These are phyloP conservation scores for Steinernema feltiae DNA, from an alignment of 1,140 invertebrate species.

Conservation along the genomic window DNA sequence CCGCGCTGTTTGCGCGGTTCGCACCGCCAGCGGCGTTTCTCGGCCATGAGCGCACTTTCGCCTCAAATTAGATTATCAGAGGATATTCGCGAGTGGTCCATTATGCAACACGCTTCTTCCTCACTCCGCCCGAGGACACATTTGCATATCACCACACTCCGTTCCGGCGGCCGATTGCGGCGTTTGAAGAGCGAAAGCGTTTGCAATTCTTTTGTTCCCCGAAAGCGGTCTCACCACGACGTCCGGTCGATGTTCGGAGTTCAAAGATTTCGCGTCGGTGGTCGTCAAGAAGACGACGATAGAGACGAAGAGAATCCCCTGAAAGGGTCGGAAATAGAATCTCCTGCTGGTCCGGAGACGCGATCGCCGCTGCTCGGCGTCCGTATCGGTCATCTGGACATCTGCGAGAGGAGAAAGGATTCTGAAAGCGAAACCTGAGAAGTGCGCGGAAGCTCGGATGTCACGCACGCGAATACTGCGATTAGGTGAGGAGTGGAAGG, in stretches of 20 bases:
- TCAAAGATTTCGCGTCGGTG: not conserved
- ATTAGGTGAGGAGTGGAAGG: not conserved
- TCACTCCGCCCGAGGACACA: not conserved
- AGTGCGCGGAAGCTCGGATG: not conserved
- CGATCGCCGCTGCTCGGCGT: not conserved
- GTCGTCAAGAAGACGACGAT: not conserved
- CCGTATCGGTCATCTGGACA: not conserved
- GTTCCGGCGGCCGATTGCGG: too few relatives aligned
- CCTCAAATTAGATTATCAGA: not conserved
- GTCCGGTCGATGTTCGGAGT: not conserved
- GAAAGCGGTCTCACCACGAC: not conserved
- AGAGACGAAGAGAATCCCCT: not conserved
- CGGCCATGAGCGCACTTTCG: not conserved
- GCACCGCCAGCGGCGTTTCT: not conserved
- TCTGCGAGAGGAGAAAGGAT: not conserved
- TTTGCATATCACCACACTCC: too few relatives aligned
- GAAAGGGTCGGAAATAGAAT: not conserved
- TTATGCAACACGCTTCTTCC: not conserved
- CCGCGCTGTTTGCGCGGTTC: conserved; percentile 67
- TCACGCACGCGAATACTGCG: not conserved
- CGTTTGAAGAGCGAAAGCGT: not conserved
- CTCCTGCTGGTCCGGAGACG: too few relatives aligned
- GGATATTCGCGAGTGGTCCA: not conserved
- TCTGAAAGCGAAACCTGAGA: not conserved
- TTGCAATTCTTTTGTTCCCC: not conserved